These are phyloP conservation scores for Perognathus longimembris DNA, from an alignment of 2,113 vertebrate genomes.

Conservation along the genomic window DNA sequence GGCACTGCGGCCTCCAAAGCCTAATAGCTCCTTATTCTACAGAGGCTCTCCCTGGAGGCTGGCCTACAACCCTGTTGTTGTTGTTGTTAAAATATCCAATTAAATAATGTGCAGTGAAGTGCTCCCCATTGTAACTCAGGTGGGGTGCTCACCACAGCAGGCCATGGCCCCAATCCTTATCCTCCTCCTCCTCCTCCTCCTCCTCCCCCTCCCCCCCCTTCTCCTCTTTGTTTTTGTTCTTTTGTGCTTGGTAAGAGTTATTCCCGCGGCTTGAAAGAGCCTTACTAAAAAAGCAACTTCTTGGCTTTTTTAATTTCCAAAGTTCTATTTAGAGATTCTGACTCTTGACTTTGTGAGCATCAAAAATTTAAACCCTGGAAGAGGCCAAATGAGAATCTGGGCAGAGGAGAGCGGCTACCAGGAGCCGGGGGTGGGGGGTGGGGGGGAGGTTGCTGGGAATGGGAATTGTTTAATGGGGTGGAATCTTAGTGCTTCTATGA, in stretches of 20 bases:
- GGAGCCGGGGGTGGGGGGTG: neutral
- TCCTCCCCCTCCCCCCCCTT: too few relatives aligned
- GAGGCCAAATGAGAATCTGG: neutral
- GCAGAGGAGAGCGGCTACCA: neutral
- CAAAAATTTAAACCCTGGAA: neutral
- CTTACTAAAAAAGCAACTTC: neutral
- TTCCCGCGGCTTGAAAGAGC: neutral
- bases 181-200: too few relatives aligned
- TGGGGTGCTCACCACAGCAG: fast-evolving
- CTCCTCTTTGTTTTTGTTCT: neutral
- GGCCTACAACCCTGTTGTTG: too few relatives aligned
- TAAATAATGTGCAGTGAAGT: too few relatives aligned
- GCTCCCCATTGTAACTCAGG: too few relatives aligned
- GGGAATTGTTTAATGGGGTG: too few relatives aligned
- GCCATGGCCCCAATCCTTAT: too few relatives aligned
- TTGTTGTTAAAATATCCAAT: too few relatives aligned
- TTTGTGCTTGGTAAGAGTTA: neutral
- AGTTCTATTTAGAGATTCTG: neutral
- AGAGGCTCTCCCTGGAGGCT: neutral
- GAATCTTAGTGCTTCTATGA: neutral
- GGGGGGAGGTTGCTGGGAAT: fast-evolving
- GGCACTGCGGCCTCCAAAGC: neutral
- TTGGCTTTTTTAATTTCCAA: neutral
- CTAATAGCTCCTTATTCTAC: neutral
- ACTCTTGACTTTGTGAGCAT: neutral